Base-by-base conservation (phyloP, 1,140 invertebrate genomes). In the Sitodiplosis mosellana region DNA sequence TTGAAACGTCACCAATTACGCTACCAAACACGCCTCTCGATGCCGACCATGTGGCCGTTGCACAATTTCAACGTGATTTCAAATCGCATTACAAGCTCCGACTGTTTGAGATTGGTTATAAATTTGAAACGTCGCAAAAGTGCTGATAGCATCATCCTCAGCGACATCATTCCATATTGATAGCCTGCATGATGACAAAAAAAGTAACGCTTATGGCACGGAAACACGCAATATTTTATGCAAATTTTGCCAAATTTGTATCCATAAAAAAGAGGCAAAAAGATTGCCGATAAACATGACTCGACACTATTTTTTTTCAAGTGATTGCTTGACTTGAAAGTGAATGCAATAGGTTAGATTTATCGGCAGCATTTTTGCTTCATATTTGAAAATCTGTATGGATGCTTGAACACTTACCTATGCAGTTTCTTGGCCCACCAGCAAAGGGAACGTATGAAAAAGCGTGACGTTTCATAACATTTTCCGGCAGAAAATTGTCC, bases 401-500 rank as follows among this genome's bases (percentile, higher is more conserved):
- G n/a, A n/a, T n/a, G n/a, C n/a, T n/a, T n/a, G n/a, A 36, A 22
- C n/a, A 17, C 22, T 51, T 56, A 65, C 65, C 77, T 33, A 79
- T 68, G 54, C 77, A 80, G 59, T 77, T 78, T 51, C 77, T 63
- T 2, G 69, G 68, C 19, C 76, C 76, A 45, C 64, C 73, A 48
- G 73, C 75, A 55, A 80, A 80, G 7, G 76, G 75, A 48, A 78
- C 60, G 54, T 69, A 80, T 18, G 65, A 63, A 52, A 65, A 71
- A 0, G 69, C 57, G 50, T 74, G 61, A 49, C 65, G 55, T 42
- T 70, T 58, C 1, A 58, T 54, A 18, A 59, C 58, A 49, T 70
- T 59, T 52, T 72, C 69, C 1, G 75, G 71, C 18, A 74, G 55
- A 58, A 83, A 84, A 49, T 78, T 59, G 49, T 82, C 77, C 0